A percentile compares a stretch with the other conserved stretches of the same genome.
Evolutionary conservation across 2,797 vertebrate genomes (phyloP).

Genomic region (Myoxocephalus aenaeus): DNA sequence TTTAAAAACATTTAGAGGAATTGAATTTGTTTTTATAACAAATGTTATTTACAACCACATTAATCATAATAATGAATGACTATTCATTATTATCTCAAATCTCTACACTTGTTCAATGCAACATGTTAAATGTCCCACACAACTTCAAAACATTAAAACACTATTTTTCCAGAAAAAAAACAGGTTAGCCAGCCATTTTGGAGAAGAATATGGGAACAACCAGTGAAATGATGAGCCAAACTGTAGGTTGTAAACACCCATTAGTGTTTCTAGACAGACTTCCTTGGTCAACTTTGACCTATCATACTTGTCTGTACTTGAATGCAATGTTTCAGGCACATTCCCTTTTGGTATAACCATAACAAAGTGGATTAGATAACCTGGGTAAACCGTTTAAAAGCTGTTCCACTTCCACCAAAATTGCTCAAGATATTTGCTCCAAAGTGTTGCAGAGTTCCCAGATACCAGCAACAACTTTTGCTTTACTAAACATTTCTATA

Average conservation of each 20-base stretch:
- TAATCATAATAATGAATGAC: not conserved
- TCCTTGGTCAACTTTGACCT: not conserved
- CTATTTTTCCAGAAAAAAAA: no score
- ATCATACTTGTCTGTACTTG: no score
- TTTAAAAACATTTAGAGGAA: not conserved
- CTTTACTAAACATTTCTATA: not conserved
- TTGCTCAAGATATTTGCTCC: not conserved
- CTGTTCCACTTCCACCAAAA: not conserved
- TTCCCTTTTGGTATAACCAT: not conserved
- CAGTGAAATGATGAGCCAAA: not conserved
- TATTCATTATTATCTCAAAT: conserved; percentile 1
- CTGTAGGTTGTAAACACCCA: not conserved
- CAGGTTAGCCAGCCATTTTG: no score
- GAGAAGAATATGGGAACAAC: not conserved
- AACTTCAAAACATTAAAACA: not conserved
- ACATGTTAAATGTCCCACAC: not conserved
- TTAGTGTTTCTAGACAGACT: not conserved
- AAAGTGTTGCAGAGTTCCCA: not conserved
- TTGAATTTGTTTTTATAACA: not conserved
- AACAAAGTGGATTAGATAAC: not conserved
- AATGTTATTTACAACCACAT: conserved; percentile 1
- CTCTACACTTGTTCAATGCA: not conserved
- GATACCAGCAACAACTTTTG: not conserved
- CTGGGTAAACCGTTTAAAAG: not conserved
- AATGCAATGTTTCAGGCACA: not conserved